Evolutionary conservation across 2,113 vertebrate species (phyloP), one percentile per base, ranked within the genome.

Genomic region (Climacteris rufus): DNA sequence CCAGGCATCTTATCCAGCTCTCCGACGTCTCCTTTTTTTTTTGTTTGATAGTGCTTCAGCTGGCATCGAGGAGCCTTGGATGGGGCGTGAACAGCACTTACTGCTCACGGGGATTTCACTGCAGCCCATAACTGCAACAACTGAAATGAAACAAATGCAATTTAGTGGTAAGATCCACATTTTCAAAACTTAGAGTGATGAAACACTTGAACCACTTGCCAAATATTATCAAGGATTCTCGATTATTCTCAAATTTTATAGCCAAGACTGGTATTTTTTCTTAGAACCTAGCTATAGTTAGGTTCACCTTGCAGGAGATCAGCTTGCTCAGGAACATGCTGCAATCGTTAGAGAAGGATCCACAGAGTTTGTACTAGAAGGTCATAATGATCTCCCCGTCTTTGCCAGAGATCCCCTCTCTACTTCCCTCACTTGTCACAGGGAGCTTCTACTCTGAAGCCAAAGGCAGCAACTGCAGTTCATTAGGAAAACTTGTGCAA

Each of bases 401-500:
- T 86, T 88, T 64, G 44, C 24, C 35, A 31, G 31, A 25, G 11
- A 53, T 25, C 2, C 14, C 5, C 10, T 4, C 18, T 59, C 40
- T 30, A 22, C 19, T 10, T 71, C 12, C 25, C 37, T 66, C 15
- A 13, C 27, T 68, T 71, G 15, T 66, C 56, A 25, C 45, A 25
- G 20, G 30, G 24, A 81, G 6, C 40, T 75, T 75, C 49, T 54
- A 3, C 35, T 75, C 24, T 65, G 65, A 74, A 66, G 19, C 19
- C 33, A 35, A 0, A 0, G 49, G 24, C 37, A 57, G 11, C 7
- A 45, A 4, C 31, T 1, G 0, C 37, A 37, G 13, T 13, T 80
- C 44, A 12, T 37, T 68, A 79, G 45, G 31, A 63, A 96, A 82
- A 31, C 5, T 68, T 63, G 25, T n/a, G 27, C 28, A 82, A 53